Evolutionary conservation across 1,140 invertebrate species (phyloP).

Genomic region (Heliothis virescens): DNA sequence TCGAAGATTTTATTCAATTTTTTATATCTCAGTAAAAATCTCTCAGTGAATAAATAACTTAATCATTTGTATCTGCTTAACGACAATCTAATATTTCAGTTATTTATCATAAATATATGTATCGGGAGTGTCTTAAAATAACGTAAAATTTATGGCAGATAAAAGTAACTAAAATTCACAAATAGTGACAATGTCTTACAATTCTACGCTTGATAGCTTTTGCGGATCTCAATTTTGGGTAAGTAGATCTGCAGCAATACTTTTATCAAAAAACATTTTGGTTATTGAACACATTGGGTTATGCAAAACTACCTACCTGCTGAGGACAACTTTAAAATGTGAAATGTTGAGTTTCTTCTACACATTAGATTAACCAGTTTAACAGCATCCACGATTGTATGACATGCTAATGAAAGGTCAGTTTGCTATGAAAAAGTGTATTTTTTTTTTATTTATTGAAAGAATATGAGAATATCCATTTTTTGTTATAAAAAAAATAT

Average conservation of each 20-base stretch:
- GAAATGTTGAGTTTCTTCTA: conserved; percentile 20
- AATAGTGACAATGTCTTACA: conserved; percentile 73
- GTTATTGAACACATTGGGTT: not conserved
- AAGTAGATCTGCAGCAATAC: conserved; percentile 70
- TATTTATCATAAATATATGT: not conserved
- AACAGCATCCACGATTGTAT: not conserved
- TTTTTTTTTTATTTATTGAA: not conserved
- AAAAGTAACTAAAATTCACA: conserved; percentile 43
- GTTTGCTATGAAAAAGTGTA: not conserved
- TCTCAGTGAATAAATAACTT: conserved; percentile 61
- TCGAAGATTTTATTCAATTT: conserved; percentile 42
- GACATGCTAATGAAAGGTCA: conserved; percentile 23
- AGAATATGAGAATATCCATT: no score
- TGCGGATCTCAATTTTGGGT: conserved; percentile 90
- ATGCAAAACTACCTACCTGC: conserved; percentile 8
- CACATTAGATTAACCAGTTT: conserved; percentile 33
- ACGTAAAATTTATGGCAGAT: conserved; percentile 50
- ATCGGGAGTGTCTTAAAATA: conserved; percentile 27
- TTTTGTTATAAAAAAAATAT: no score
- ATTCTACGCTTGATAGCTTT: conserved; percentile 87
- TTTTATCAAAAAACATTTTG: not conserved
- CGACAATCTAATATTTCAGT: not conserved
- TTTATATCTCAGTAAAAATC: conserved; percentile 57
- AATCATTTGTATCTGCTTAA: conserved; percentile 22
- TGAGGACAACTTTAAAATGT: conserved; percentile 18